Evolutionary conservation across 1,140 invertebrate genomes (phyloP), one percentile per base, ranked within the genome.

Genomic region (Wiebesia pumilae): DNA sequence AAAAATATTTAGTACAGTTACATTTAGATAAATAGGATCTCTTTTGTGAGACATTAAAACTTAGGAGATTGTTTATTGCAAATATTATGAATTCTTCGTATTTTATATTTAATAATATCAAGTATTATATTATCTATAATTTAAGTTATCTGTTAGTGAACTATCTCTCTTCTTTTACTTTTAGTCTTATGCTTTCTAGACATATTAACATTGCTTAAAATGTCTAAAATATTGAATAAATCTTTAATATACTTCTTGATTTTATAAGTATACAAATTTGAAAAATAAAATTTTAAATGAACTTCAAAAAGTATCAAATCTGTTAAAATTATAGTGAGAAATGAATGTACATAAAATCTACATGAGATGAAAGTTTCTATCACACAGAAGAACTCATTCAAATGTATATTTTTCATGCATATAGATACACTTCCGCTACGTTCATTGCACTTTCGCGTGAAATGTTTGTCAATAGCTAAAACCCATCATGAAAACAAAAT

Each of bases 381-480:
- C 51, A 35, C 43, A 21, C 38, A n/a, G 43, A 30, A 19, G 75
- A 77, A 40, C 69, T 73, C 69, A 4, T 73, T 73, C 19, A 73
- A 73, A 73, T 21, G 3, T 73, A 40, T 35, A 73, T 73, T 40
- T 69, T 14, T 69, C 67, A 69, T 69, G 35, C 35, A 35, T 4
- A 24, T 40, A 73, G 35, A 73, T 73, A 30, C 35, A 30, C 69
- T 73, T 73, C 35, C 33, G 40, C 21, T 35, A 1, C 67, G 67
- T 69, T 30, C 7, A 54, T 78, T 54, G 47, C 77, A 79, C 75
- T 77, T 51, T 27, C 35, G 33, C 54, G 51, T 35, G 75, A 84
- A 79, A 67, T 40, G 75, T 78, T 67, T 58, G 62, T 47, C n/a
- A 40, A 21, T 51, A 47, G 71, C 51, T 58, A 73, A 58, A 78